A percentile compares a stretch with the other conserved stretches of the same genome.
These are phyloP conservation scores for Rallus limicola DNA, from an alignment of 2,113 vertebrate species.

Conservation along the genomic window DNA sequence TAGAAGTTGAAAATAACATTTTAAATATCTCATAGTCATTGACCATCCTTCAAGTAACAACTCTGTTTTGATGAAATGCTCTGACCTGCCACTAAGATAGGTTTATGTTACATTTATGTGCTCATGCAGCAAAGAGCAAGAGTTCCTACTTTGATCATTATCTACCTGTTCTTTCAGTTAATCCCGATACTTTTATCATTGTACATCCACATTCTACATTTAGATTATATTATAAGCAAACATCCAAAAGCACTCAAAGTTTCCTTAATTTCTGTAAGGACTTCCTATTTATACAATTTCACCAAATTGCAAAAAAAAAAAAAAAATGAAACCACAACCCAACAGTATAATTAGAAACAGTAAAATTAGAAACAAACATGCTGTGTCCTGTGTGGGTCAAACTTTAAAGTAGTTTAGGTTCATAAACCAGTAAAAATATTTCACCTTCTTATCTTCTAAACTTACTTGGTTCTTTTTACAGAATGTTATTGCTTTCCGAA, in stretches of 20 bases:
- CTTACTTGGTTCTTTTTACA: neutral
- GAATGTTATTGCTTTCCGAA: neutral
- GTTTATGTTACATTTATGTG: neutral
- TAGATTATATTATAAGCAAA: neutral
- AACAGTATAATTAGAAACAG: neutral
- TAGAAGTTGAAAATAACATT: neutral
- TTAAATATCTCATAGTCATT: neutral
- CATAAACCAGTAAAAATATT: neutral
- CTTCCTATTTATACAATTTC: neutral
- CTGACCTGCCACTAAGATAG: neutral
- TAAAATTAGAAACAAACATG: neutral
- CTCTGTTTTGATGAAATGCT: neutral
- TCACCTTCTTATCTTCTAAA: neutral
- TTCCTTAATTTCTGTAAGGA: neutral
- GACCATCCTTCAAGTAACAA: neutral
- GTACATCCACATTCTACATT: neutral
- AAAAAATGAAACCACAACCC: no score
- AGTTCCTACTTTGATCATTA: neutral
- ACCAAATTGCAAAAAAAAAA: neutral
- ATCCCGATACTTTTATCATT: fast-evolving
- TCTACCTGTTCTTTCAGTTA: neutral
- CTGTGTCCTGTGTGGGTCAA: neutral
- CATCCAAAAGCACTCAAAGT: neutral
- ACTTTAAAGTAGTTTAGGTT: fast-evolving
- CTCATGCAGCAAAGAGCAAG: neutral